phyloP scores from a whole-genome alignment of 2,888 invertebrate species.

The Meandrusa payeni region DNA sequence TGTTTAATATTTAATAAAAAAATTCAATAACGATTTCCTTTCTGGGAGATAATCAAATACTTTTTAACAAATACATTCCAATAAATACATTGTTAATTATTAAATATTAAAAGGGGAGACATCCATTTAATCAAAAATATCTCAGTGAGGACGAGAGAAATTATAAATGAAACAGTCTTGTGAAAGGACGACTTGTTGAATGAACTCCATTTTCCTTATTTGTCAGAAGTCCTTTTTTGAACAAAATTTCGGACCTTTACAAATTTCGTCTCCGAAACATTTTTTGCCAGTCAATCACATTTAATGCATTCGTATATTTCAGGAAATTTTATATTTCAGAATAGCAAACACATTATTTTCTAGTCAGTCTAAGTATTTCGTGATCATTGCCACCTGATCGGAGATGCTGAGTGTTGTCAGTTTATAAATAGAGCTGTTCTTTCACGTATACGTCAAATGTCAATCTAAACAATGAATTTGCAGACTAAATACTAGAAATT shows the following conservation, averaged over 20 bases:
- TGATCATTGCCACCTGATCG: too few species aligned
- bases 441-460: too few species aligned
- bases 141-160: neutral
- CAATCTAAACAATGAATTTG: too few species aligned
- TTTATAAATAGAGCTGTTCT: too few species aligned
- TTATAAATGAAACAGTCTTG: slow-evolving; percentile 3
- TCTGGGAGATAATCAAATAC: neutral
- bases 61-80: neutral
- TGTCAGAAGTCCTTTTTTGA: neutral
- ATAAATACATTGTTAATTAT: neutral
- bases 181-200: slow-evolving; percentile 9
- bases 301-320: too few species aligned
- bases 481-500: too few species aligned
- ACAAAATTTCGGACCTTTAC: neutral
- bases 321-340: too few species aligned
- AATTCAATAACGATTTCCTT: neutral
- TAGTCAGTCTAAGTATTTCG: too few species aligned
- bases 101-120: neutral
- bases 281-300: neutral
- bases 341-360: too few species aligned
- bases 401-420: too few species aligned
- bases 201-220: slow-evolving; percentile 2
- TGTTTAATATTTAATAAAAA: too few species aligned
- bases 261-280: neutral
- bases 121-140: slow-evolving; percentile 4